Evolutionary conservation across 2,797 vertebrate species (phyloP), one percentile per base, ranked within the genome.

Genomic region (Onychomys arenicola): DNA sequence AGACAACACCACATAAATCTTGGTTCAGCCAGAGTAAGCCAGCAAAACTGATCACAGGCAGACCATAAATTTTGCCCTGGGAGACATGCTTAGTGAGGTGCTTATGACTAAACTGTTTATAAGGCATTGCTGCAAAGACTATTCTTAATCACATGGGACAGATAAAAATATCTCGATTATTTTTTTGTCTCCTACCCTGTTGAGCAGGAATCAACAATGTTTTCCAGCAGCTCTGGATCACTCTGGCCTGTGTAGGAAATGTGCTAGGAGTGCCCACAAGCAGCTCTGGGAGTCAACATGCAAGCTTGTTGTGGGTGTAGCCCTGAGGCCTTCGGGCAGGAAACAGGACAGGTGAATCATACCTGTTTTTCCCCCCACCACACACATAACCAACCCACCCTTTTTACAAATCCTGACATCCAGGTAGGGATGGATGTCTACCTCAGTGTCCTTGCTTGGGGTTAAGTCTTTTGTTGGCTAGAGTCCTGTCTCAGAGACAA

Each of bases 81-180:
- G 49, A 97, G 93, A 96, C 57, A 90, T 71, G 91, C 81, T 49
- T 94, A 78, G 87, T 0, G 61, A 96, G 90, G 67, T 94, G 91
- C 67, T 84, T 89, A 86, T 90, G 94, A 95, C 61, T 78, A 94
- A 96, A 80, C 14, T 96, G 84, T 92, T 97, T 92, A 92, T 97
- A 76, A 96, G 86, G 90, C 73, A 71, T 93, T 43, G 61, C 32
- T 86, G 78, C 14, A 57, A 82, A 82, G 83, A 80, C 80, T 94
- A 71, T 93, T 95, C 83, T 96, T 92, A 94, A 89, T 95, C 96
- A 94, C 94, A 80, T 52, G 84, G 77, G 49, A 69, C 5, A 94
- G 84, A 86, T 67, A 82, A 93, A 97, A 97, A 96, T 80, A 91
- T 69, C 75, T 27, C 27, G 21, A 16, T 82, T 92, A 52, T 89